A percentile compares a stretch with the other conserved stretches of the same genome.
Conservation (phyloP, 2,797 vertebrate species). For the Loris lydekkerianus region DNA sequence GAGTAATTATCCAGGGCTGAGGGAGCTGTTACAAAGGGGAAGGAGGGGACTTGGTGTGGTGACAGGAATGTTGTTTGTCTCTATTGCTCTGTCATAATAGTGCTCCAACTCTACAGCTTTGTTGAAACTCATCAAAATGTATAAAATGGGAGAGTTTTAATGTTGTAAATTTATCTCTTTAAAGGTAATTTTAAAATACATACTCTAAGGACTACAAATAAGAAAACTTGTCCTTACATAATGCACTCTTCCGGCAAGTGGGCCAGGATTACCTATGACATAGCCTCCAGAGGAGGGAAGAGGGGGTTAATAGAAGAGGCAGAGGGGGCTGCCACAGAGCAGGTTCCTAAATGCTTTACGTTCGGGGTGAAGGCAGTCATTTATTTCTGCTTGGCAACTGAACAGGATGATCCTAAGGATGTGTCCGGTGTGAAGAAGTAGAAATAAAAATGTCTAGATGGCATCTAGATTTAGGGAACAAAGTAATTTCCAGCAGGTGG, state of each 20-base stretch:
- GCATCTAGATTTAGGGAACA: neutral
- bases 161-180: neutral
- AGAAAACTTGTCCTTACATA: neutral
- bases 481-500: neutral
- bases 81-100: neutral
- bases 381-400: neutral
- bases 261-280: neutral
- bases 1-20: neutral
- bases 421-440: neutral
- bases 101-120: neutral
- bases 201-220: neutral
- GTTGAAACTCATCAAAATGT: neutral
- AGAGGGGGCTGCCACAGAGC: neutral
- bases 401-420: neutral
- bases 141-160: neutral
- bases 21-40: neutral
- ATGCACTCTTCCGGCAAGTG: neutral
- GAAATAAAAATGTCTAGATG: neutral
- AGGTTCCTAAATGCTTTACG: neutral
- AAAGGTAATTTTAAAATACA: neutral
- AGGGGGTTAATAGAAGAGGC: neutral
- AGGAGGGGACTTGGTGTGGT: no score
- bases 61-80: neutral
- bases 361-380: neutral
- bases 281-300: neutral